Evolutionary conservation across 2,888 invertebrate genomes (phyloP), one percentile per base, ranked within the genome.

Genomic region (Nymphalis urticae): DNA sequence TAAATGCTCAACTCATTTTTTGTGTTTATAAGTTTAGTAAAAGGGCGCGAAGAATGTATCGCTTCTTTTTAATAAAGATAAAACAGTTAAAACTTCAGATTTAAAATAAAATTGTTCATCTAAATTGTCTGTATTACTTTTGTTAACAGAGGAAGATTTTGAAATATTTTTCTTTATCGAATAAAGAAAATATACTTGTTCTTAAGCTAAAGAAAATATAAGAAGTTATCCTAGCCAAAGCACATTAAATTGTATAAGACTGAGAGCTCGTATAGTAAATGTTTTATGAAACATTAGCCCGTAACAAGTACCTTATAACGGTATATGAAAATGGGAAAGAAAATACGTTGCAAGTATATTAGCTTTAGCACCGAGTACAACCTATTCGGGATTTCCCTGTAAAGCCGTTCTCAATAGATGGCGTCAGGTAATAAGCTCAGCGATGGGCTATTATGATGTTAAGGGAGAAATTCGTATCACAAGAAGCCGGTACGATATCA

Each of bases 351-450:
- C 79, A 82, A 80, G 78, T 80, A 84, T 86, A 90, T 87, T 87
- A 89, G 85, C 80, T 83, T 83, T 83, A 83, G 82, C 80, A 77
- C 79, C 81, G 85, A 83, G 85, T 89, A 87, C 88, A 86, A 88
- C 84, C 90, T 88, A 89, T 89, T 87, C 83, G 87, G 86, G 89
- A 91, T 92, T 90, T 91, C 83, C 88, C 83, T 87, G 85, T 81
- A 92, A 91, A 92, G 91, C 92, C 91, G 85, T 84, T 85, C 88
- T 92, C 92, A 91, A 92, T 92, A 88, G 91, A 88, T 89, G 87
- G 89, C 86, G 88, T 82, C 85, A 82, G 82, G 87, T 91, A 92
- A 92, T 92, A 92, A 91, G 91, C 92, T 89, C 87, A 82, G 81
- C 85, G 88, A 89, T 87, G 87, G 90, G 85, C 91, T 91, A 92